phyloP scores from a whole-genome alignment of 2,888 invertebrate genomes.

The Epirrhoe alternata region DNA sequence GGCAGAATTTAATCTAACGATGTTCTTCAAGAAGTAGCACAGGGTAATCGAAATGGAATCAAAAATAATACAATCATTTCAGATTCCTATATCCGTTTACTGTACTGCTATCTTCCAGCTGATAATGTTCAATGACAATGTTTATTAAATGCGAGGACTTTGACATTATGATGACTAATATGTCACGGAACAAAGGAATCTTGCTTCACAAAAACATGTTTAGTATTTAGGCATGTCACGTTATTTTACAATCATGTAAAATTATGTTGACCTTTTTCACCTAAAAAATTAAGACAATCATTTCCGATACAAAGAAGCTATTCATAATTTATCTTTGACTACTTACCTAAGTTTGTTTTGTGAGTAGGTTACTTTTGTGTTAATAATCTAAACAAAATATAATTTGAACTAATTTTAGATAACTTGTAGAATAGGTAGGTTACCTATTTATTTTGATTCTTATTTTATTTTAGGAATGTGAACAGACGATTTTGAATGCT shows the following conservation, averaged over 20 bases:
- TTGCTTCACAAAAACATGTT: slow-evolving; percentile 14
- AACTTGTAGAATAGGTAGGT: no score
- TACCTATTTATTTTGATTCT: no score
- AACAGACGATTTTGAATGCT: neutral
- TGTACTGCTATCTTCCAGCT: slow-evolving; percentile 9
- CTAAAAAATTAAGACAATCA: slow-evolving; percentile 15
- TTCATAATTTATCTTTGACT: neutral
- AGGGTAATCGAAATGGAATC: neutral
- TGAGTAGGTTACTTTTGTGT: neutral
- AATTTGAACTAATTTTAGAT: neutral
- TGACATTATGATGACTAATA: slow-evolving; percentile 49
- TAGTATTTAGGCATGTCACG: slow-evolving; percentile 10
- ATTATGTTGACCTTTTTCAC: slow-evolving; percentile 18
- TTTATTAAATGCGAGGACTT: slow-evolving; percentile 39
- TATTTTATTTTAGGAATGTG: no score
- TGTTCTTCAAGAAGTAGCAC: neutral
- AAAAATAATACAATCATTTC: neutral
- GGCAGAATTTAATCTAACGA: no score
- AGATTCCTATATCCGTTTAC: slow-evolving; percentile 6
- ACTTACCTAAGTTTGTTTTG: neutral
- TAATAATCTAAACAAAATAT: neutral
- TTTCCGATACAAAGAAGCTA: slow-evolving; percentile 10
- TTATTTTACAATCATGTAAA: slow-evolving; percentile 23
- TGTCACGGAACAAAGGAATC: slow-evolving; percentile 43
- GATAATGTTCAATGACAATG: slow-evolving; percentile 14